These are phyloP conservation scores for Polydrusus tereticollis DNA, from an alignment of 2,888 invertebrate species.

Conservation along the genomic window DNA sequence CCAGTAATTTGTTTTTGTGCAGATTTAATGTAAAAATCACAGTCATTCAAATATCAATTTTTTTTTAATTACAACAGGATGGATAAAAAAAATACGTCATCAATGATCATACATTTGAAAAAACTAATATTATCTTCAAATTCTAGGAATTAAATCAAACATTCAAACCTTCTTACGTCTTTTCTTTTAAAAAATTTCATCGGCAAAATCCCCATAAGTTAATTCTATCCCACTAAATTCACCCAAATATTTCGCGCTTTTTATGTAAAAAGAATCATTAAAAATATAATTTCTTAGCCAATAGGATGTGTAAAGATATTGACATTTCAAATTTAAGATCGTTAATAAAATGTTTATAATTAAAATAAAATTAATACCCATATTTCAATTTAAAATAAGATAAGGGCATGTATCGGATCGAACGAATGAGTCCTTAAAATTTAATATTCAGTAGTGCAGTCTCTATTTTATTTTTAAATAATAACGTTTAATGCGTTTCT, in stretches of 20 bases:
- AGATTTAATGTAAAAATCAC: too few relatives aligned
- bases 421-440: not conserved
- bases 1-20: too few relatives aligned
- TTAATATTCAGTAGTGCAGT: too few relatives aligned
- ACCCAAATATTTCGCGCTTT: conserved; percentile 12
- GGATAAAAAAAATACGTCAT: not conserved
- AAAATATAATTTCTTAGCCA: conserved; percentile 1
- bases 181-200: not conserved
- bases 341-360: conserved; percentile 5
- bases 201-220: conserved; percentile 1
- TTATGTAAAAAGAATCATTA: conserved; percentile 6
- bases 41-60: too few relatives aligned
- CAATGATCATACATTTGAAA: not conserved
- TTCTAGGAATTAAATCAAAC: conserved; percentile 10
- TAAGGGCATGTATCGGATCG: not conserved
- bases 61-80: too few relatives aligned
- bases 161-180: not conserved
- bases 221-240: not conserved
- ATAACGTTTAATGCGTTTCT: too few relatives aligned
- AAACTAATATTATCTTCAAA: conserved; percentile 18
- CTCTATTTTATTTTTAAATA: too few relatives aligned
- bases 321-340: conserved; percentile 2
- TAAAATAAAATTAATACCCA: not conserved
- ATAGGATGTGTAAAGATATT: conserved; percentile 22
- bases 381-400: not conserved